Evolutionary conservation across 2,797 vertebrate genomes (phyloP).

Genomic region (Myoxocephalus aenaeus): DNA sequence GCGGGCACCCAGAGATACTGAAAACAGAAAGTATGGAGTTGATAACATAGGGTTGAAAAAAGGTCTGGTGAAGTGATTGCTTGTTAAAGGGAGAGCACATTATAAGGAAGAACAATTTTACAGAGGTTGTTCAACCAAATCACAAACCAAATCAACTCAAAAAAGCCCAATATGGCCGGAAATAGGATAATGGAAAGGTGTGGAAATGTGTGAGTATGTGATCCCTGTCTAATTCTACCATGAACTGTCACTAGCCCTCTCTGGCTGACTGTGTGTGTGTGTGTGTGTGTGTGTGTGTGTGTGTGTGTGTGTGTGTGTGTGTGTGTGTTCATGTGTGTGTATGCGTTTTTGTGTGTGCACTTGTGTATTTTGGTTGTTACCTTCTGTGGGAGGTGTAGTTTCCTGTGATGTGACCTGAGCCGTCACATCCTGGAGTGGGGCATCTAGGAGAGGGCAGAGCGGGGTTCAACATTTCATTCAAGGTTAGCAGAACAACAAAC

Average conservation of each 20-base stretch:
- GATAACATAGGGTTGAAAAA: constrained; percentile 85
- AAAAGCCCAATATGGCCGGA: constrained; percentile 58
- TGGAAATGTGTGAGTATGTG: constrained; percentile 70
- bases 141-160: constrained; percentile 62
- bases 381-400: constrained; percentile 98
- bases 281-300: constrained; percentile 40
- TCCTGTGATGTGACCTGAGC: constrained; percentile 98
- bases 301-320: too few species aligned
- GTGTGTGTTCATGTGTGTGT: neutral
- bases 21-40: constrained; percentile 89
- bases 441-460: constrained; percentile 84
- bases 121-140: constrained; percentile 61
- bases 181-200: constrained; percentile 56
- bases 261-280: constrained; percentile 69
- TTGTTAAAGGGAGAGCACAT: constrained; percentile 73
- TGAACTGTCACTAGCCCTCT: constrained; percentile 81
- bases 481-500: neutral
- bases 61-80: constrained; percentile 65
- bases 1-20: constrained; percentile 99
- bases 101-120: constrained; percentile 61
- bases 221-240: constrained; percentile 76
- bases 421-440: constrained; percentile 97
- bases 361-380: constrained; percentile 75
- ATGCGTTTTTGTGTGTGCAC: constrained; percentile 5
- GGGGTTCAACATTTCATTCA: constrained; percentile 9